A percentile compares a stretch with the other conserved stretches of the same genome.
phyloP scores from a whole-genome alignment of 2,113 vertebrate genomes.

The Cercocebus atys region DNA sequence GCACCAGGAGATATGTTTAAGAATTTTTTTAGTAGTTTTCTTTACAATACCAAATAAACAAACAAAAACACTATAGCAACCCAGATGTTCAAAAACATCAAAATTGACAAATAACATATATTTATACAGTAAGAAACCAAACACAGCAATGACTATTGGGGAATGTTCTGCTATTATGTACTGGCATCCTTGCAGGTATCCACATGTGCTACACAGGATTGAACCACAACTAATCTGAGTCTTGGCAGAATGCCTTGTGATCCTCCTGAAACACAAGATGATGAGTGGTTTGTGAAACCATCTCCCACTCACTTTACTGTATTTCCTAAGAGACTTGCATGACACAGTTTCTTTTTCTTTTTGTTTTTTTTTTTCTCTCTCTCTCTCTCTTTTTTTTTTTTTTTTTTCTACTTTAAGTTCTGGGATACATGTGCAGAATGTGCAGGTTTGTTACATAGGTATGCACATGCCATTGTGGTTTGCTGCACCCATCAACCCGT shows the following conservation, averaged over 20 bases:
- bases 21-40: background rate
- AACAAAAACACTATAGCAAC: background rate
- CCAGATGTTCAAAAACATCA: background rate
- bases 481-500: no score
- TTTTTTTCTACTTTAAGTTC: no score
- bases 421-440: no score
- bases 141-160: background rate
- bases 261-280: background rate
- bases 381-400: no score
- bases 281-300: background rate
- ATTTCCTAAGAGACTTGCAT: background rate
- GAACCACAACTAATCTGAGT: background rate
- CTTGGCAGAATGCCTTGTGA: background rate
- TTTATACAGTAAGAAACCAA: background rate
- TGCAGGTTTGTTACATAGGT: no score
- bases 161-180: background rate
- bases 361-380: background rate
- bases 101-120: background rate
- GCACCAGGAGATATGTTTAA: background rate
- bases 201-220: background rate
- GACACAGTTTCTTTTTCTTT: background rate
- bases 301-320: background rate
- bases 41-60: background rate
- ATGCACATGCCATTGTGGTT: no score
- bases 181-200: background rate